These are phyloP conservation scores for Porphyrio hochstetteri DNA, from an alignment of 2,113 vertebrate species.

Conservation along the genomic window DNA sequence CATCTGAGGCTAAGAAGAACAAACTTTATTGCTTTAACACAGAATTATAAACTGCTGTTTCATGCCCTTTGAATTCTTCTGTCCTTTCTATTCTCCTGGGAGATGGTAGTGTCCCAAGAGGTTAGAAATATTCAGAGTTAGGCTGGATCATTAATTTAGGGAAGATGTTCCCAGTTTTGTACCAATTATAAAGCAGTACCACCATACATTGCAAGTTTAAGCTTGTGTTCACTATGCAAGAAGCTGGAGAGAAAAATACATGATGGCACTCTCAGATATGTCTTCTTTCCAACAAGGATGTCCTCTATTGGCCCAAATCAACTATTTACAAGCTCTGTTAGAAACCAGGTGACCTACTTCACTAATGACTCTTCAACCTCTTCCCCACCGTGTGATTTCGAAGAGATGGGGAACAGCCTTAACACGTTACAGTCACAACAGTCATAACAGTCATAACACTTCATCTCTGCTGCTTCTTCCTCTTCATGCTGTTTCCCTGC, in stretches of 20 bases:
- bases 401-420: fast-evolving
- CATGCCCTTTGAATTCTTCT: background rate
- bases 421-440: too few species aligned
- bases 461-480: background rate
- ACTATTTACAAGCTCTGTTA: background rate
- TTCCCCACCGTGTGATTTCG: background rate
- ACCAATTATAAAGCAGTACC: background rate
- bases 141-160: background rate
- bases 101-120: background rate
- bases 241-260: background rate
- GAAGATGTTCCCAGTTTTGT: background rate
- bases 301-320: background rate
- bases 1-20: background rate
- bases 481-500: background rate
- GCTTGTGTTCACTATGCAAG: background rate
- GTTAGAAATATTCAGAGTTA: background rate
- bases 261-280: background rate
- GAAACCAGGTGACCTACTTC: background rate
- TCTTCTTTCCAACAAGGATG: background rate
- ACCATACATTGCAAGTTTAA: background rate
- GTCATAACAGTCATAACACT: background rate
- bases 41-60: background rate
- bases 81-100: background rate
- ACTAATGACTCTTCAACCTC: background rate
- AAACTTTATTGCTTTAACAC: background rate